Percentiles rank a stretch among this genome's conserved stretches.
Conservation (phyloP, 1,140 invertebrate genomes). For the Sogatella furcifera region DNA sequence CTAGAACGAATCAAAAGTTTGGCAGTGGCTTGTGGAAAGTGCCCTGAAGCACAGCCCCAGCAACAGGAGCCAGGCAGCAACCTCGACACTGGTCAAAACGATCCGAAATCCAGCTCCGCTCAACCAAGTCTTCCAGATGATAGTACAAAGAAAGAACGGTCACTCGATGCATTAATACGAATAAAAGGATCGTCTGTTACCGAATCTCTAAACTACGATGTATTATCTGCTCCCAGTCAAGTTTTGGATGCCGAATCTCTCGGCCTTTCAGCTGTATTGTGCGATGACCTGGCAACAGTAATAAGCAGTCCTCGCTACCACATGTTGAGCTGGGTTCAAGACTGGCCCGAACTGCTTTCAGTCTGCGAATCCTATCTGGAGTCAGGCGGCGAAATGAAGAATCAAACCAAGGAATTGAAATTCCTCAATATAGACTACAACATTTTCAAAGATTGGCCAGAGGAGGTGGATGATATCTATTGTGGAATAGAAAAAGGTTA, state of each 20-base stretch:
- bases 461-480: conserved; percentile 30
- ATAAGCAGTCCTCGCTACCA: conserved; percentile 48
- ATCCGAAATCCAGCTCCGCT: neutral
- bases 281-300: conserved; percentile 48
- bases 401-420: conserved; percentile 45
- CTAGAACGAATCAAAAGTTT: conserved; percentile 38
- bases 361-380: conserved; percentile 47
- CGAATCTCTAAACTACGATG: conserved; percentile 36
- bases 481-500: conserved; percentile 44
- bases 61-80: too few species aligned
- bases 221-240: conserved; percentile 36
- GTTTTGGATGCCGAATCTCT: conserved; percentile 39
- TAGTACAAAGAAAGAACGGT: conserved; percentile 28
- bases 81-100: conserved; percentile 6
- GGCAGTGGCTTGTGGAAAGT: conserved; percentile 11
- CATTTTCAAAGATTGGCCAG: conserved; percentile 46
- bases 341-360: conserved; percentile 43
- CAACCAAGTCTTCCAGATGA: neutral
- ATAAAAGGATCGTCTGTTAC: conserved; percentile 34
- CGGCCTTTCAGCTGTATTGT: conserved; percentile 43
- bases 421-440: conserved; percentile 53
- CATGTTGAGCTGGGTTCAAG: conserved; percentile 45
- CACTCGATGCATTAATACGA: conserved; percentile 34
- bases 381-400: conserved; percentile 44
- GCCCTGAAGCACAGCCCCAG: neutral